Conservation (phyloP, 2,888 invertebrate genomes). For the Chrysolina oricalcia region DNA sequence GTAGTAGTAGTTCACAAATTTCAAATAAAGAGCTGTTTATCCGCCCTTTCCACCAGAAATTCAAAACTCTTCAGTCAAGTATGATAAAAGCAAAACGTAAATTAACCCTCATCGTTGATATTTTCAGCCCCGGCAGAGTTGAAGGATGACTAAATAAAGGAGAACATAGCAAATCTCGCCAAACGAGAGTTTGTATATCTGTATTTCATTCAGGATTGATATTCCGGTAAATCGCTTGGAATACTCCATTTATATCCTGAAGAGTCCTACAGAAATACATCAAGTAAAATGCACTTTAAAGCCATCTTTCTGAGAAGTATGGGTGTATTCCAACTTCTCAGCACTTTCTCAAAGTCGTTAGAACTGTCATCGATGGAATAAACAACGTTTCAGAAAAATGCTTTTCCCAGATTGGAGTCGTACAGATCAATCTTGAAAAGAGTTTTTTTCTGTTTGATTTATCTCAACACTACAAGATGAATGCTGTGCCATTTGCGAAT, state of each 20-base stretch:
- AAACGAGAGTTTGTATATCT: background rate
- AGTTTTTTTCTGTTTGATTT: background rate
- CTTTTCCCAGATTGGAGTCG: constrained; percentile 2
- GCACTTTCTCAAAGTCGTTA: background rate
- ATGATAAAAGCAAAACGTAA: too few species aligned
- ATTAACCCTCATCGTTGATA: too few species aligned
- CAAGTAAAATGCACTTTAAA: constrained; percentile 28
- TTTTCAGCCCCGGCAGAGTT: too few species aligned
- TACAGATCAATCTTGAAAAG: background rate
- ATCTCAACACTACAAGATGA: background rate
- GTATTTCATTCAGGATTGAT: background rate
- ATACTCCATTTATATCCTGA: constrained; percentile 8
- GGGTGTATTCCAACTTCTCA: background rate
- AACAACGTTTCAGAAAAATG: constrained; percentile 10
- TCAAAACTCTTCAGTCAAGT: too few species aligned
- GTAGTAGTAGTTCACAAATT: too few species aligned
- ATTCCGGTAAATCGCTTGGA: background rate
- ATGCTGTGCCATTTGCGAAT: too few species aligned
- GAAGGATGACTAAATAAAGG: background rate
- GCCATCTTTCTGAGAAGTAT: constrained; percentile 4
- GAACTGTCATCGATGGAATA: constrained; percentile 18
- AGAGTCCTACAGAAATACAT: constrained; percentile 1
- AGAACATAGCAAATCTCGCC: background rate
- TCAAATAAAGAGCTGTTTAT: too few species aligned
- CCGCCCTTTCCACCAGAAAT: too few species aligned